Conservation (phyloP, 2,888 invertebrate genomes). For the Bugulina stolonifera region DNA sequence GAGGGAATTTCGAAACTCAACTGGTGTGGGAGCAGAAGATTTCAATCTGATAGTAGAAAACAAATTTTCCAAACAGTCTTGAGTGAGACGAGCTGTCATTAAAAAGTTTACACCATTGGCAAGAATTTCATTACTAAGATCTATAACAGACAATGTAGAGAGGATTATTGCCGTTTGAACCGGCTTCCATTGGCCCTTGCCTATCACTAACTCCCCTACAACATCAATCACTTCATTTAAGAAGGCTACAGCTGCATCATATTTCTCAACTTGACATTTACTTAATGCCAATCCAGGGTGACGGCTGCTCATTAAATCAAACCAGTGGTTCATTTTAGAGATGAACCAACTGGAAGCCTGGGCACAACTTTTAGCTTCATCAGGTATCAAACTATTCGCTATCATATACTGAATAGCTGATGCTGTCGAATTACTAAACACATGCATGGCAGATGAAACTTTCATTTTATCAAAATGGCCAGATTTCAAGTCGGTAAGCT, state of each 20-base stretch:
- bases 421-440: neutral
- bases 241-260: neutral
- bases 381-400: neutral
- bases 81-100: neutral
- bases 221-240: neutral
- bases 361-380: neutral
- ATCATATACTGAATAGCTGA: neutral
- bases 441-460: neutral
- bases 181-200: no score
- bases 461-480: neutral
- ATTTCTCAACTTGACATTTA: neutral
- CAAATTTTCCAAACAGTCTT: neutral
- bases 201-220: neutral
- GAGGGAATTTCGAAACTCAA: neutral
- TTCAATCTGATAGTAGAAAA: neutral
- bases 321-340: neutral
- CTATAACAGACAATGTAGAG: slow-evolving; percentile 4
- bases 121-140: neutral
- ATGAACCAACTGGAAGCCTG: neutral
- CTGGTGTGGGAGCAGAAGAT: neutral
- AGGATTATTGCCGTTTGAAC: neutral
- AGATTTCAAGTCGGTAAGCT: neutral
- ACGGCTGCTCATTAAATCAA: neutral
- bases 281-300: neutral
- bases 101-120: no score